A percentile compares a stretch with the other conserved stretches of the same genome.
Evolutionary conservation across 2,113 vertebrate genomes (phyloP).

Genomic region (Hystrix brachyura): DNA sequence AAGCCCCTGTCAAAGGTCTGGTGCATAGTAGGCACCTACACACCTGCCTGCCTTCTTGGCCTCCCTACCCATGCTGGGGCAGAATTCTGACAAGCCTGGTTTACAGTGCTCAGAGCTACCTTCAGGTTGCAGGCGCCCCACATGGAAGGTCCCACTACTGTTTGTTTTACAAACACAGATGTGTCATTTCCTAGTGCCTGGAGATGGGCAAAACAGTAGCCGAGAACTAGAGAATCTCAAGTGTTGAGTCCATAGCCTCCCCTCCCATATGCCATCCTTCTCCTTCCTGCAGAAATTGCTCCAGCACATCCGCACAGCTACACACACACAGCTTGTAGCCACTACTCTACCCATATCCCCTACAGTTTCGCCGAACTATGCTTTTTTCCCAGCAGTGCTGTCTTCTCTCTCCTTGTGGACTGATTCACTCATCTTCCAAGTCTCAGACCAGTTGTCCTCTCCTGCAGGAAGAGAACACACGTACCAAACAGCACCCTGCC

Average conservation of each 20-base stretch:
- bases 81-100: neutral
- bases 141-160: neutral
- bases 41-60: no score
- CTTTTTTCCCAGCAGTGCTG: neutral
- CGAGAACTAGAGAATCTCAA: neutral
- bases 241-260: neutral
- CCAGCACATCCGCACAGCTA: no score
- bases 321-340: neutral
- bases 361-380: neutral
- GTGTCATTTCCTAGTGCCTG: neutral
- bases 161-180: neutral
- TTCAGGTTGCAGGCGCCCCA: neutral
- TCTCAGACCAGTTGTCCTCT: neutral
- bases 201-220: neutral
- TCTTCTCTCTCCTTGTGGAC: neutral
- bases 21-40: neutral
- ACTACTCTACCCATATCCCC: fast-evolving
- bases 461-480: neutral
- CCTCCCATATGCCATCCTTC: neutral
- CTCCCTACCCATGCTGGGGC: neutral
- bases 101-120: neutral
- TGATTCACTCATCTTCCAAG: neutral
- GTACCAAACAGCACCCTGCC: neutral
- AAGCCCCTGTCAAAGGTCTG: neutral
- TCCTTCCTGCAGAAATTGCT: neutral